A percentile compares a stretch with the other conserved stretches of the same genome.
These are phyloP conservation scores for Fistularia commersonii DNA, from an alignment of 2,797 vertebrate genomes.

Conservation along the genomic window DNA sequence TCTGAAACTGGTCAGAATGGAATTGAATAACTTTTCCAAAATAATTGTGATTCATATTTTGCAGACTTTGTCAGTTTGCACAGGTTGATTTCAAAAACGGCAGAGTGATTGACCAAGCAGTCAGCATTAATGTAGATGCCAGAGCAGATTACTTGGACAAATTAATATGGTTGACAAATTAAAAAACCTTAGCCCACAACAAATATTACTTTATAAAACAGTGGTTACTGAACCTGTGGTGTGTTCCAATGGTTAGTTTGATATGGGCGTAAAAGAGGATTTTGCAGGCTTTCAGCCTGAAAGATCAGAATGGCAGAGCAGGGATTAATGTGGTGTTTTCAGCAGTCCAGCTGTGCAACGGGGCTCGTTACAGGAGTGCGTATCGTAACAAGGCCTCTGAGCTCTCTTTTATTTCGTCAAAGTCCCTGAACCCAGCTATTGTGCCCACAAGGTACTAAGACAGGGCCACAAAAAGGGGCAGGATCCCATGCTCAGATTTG, in stretches of 20 bases:
- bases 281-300: slow-evolving; percentile 27
- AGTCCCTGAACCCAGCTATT: slow-evolving; percentile 4
- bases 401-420: slow-evolving; percentile 11
- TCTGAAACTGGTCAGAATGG: no score
- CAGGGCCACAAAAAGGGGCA: not conserved
- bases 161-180: not conserved
- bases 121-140: no score
- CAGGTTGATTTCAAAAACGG: no score
- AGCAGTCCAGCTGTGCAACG: slow-evolving; percentile 20
- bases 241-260: slow-evolving; percentile 9
- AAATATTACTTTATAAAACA: slow-evolving; percentile 8
- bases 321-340: slow-evolving; percentile 37
- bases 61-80: no score
- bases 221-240: slow-evolving; percentile 6
- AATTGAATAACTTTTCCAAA: no score
- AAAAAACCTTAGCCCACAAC: not conserved
- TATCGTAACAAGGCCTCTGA: not conserved
- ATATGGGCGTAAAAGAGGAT: slow-evolving; percentile 35
- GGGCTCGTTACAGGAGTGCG: slow-evolving; percentile 2
- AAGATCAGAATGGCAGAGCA: slow-evolving; percentile 21
- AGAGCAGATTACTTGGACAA: no score
- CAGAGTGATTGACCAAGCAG: no score
- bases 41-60: no score
- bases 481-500: not conserved
- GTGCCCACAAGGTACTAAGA: not conserved